phyloP scores from a whole-genome alignment of 2,113 vertebrate genomes.

The Cyanoliseus patagonus region DNA sequence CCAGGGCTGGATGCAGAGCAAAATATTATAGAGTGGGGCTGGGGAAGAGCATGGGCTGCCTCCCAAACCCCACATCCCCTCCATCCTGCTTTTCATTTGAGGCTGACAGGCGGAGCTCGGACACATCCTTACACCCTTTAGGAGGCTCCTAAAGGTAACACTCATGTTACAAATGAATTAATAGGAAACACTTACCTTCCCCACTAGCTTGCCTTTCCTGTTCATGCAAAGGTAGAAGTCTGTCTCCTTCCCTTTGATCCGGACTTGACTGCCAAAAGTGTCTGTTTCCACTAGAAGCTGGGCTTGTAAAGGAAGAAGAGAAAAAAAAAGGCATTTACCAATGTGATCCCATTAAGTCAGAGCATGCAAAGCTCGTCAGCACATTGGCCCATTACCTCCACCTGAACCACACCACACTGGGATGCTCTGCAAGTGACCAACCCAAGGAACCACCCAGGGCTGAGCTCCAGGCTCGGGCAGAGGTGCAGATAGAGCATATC shows the following conservation, averaged over 20 bases:
- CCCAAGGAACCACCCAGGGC: neutral
- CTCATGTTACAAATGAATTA: slow-evolving; percentile 24
- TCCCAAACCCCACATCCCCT: neutral
- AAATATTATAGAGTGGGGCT: neutral
- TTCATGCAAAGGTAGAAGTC: slow-evolving; percentile 92
- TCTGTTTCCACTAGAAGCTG: slow-evolving; percentile 92
- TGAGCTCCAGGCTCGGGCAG: neutral
- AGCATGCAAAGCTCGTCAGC: neutral
- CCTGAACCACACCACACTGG: rapidly evolving
- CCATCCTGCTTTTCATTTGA: neutral
- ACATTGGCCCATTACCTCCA: neutral
- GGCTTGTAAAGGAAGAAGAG: slow-evolving; percentile 82
- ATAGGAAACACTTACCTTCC: slow-evolving; percentile 82
- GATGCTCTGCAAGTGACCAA: neutral
- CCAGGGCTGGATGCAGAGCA: neutral
- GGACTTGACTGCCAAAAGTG: slow-evolving; percentile 90
- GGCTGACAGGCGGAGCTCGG: neutral
- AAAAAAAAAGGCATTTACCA: slow-evolving; percentile 58
- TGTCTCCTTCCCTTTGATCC: slow-evolving; percentile 89
- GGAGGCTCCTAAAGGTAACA: slow-evolving; percentile 36
- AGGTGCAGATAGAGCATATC: neutral
- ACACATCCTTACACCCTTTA: neutral
- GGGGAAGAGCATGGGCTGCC: neutral
- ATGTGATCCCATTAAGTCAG: neutral
- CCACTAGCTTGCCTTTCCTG: slow-evolving; percentile 87